Evolutionary conservation across 2,113 vertebrate species (phyloP).

Genomic region (Craseonycteris thonglongyai): DNA sequence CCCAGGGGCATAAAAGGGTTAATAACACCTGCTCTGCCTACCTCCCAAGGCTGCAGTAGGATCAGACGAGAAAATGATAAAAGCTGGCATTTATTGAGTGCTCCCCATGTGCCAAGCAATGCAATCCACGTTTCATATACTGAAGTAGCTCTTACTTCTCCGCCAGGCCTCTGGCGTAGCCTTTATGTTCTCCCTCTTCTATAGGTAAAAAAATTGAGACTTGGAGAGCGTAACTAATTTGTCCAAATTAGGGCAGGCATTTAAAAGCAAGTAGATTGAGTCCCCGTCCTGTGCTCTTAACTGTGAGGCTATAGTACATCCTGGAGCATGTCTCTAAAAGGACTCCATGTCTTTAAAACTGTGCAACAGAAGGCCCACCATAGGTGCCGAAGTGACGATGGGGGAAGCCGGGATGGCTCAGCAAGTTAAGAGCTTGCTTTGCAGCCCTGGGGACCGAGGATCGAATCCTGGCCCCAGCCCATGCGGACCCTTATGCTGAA

Average conservation of each 20-base stretch:
- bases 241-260: not conserved
- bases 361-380: not conserved
- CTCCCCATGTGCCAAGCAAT: not conserved
- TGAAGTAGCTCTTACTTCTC: not conserved
- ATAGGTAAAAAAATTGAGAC: not conserved
- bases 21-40: constrained; percentile 31
- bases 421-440: no score
- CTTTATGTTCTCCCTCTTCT: not conserved
- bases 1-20: constrained; percentile 46
- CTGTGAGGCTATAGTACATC: not conserved
- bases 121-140: not conserved
- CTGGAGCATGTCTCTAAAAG: not conserved
- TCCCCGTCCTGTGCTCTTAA: not conserved
- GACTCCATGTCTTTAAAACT: not conserved
- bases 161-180: not conserved
- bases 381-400: no score
- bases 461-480: no score
- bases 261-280: not conserved
- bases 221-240: not conserved
- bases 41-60: not conserved
- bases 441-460: no score
- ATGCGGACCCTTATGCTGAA: no score
- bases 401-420: no score
- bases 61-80: not conserved
- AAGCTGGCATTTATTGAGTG: not conserved